phyloP scores from a whole-genome alignment of 35 echinoderm and acorn worm species.

The Diadema setosum region DNA sequence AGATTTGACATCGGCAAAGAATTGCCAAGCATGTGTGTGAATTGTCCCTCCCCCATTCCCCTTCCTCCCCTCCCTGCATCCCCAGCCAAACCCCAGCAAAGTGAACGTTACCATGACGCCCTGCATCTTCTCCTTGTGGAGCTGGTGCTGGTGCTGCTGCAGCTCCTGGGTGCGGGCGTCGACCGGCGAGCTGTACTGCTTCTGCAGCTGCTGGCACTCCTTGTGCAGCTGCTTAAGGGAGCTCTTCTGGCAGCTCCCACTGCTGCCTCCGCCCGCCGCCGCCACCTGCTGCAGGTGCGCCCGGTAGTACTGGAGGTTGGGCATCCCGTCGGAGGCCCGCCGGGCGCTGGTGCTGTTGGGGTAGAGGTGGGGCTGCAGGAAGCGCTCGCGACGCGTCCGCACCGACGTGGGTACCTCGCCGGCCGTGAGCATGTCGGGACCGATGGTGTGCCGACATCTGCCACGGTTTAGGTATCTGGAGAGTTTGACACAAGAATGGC shows the following conservation, averaged over 20 bases:
- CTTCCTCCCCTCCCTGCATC: too few relatives aligned
- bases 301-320: conserved; percentile 68
- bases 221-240: conserved; percentile 89
- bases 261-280: conserved; percentile 41
- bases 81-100: too few relatives aligned
- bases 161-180: conserved; percentile 58
- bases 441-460: conserved; percentile 47
- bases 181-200: conserved; percentile 57
- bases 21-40: too few relatives aligned
- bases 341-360: conserved; percentile 34
- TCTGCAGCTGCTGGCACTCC: conserved; percentile 78
- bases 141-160: conserved; percentile 81
- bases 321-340: conserved; percentile 84
- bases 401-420: conserved; percentile 7
- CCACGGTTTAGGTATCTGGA: conserved; percentile 43
- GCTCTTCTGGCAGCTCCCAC: conserved; percentile 76
- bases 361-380: conserved; percentile 54
- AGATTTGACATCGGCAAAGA: too few relatives aligned
- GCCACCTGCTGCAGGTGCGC: conserved; percentile 21
- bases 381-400: conserved; percentile 17
- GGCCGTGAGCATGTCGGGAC: conserved; percentile 32
- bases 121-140: conserved; percentile 67
- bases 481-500: neutral
- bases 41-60: too few relatives aligned
- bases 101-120: conserved; percentile 28